These are phyloP conservation scores for Serinus canaria DNA, from an alignment of 2,113 vertebrate species.

Conservation along the genomic window DNA sequence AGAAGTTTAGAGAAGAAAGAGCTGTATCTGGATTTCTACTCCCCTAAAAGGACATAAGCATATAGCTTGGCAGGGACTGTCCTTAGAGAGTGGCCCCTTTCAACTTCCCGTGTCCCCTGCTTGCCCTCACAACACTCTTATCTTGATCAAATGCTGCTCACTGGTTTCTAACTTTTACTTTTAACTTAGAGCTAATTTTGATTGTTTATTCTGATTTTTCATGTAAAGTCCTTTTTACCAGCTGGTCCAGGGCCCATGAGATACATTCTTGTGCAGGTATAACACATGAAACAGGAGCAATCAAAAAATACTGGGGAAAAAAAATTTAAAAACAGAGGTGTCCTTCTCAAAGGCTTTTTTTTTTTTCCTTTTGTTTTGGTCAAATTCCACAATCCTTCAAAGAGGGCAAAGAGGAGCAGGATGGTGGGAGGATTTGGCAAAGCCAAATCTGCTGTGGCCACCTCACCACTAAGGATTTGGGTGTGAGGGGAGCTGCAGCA, in stretches of 20 bases:
- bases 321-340: neutral
- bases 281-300: neutral
- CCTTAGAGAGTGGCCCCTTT: neutral
- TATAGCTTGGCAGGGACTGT: neutral
- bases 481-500: neutral
- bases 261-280: neutral
- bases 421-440: neutral
- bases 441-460: neutral
- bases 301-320: neutral
- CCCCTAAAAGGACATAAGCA: neutral
- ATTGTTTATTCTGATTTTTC: neutral
- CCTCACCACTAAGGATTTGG: neutral
- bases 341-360: neutral
- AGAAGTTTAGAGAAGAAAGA: neutral
- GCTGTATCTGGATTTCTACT: neutral
- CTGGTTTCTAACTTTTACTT: neutral
- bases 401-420: neutral
- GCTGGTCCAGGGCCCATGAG: rapidly evolving
- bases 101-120: neutral
- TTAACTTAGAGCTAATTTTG: neutral
- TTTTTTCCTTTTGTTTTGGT: neutral
- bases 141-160: neutral
- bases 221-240: rapidly evolving
- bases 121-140: neutral
- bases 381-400: neutral